Evolutionary conservation across 2,113 vertebrate genomes (phyloP), one percentile per base, ranked within the genome.

Genomic region (Chloropsis hardwickii): DNA sequence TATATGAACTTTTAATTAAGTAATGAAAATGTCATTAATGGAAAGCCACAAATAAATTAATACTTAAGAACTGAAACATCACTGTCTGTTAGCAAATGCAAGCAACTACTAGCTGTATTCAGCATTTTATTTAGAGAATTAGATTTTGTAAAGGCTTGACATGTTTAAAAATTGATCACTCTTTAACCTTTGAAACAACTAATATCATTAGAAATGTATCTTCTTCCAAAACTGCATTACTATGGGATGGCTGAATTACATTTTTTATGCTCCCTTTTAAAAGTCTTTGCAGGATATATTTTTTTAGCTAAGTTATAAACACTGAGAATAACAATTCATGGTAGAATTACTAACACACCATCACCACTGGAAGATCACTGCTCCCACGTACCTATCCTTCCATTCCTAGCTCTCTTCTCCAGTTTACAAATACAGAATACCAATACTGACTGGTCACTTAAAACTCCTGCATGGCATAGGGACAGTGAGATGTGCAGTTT

Each of bases 301-400:
- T 94, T 95, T 64, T 72, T 56, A 91, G 9, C n/a, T 45, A 48
- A 51, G 66, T 37, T 89, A 74, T 12, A 85, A 90, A 33, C 40
- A 57, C 24, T 6, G 48, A 93, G 47, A 91, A 85, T 44, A 91
- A 60, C 77, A 79, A 48, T 45, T 91, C n/a, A 44, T 7, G 13
- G 44, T 56, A 53, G 65, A 87, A 42, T 17, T 23, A 67, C 25
- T 60, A 69, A 56, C 24, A 57, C 51, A 45, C 8, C 1, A 1
- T 50, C 77, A 44, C 33, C 39, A 74, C 9, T 2, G 5, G n/a
- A 91, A 67, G 29, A 71, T 72, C 23, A 24, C 21, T 4, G 3
- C 44, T 81, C 44, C 53, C 21, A 11, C 23, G 64, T 22, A 62
- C 28, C 14, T 24, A 40, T 64, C 31, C 29, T 90, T 60, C 50